A percentile compares a stretch with the other conserved stretches of the same genome.
phyloP scores from a whole-genome alignment of 92 coral and sea anemone species.

The Bergia sp. region DNA sequence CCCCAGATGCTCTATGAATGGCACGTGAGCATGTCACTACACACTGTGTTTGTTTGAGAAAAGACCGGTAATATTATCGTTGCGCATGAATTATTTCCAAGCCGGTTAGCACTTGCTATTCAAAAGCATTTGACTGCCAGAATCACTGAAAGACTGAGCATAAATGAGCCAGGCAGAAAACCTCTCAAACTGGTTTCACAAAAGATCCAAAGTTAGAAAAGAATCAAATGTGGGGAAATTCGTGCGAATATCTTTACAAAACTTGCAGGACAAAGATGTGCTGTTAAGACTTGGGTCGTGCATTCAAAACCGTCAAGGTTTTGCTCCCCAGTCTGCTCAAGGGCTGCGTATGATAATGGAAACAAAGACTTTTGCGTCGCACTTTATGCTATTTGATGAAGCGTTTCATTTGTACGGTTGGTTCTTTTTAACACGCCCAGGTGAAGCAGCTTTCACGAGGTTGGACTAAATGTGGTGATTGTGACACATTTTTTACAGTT shows the following conservation, averaged over 20 bases:
- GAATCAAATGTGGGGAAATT: constrained; percentile 35
- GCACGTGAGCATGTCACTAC: no score
- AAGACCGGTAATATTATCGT: no score
- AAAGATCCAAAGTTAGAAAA: constrained; percentile 26
- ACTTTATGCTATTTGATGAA: constrained; percentile 9
- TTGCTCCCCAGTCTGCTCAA: neutral
- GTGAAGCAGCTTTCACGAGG: constrained; percentile 43
- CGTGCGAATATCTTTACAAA: constrained; percentile 24
- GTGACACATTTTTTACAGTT: constrained; percentile 24
- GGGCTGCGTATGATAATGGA: neutral
- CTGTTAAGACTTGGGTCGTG: neutral
- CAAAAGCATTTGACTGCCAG: constrained; percentile 11
- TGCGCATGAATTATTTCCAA: no score
- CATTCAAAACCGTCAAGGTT: neutral
- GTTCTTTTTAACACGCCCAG: constrained; percentile 39
- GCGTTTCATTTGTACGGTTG: constrained; percentile 39
- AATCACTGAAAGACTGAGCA: constrained; percentile 28
- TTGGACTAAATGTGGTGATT: constrained; percentile 49
- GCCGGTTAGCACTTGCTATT: neutral
- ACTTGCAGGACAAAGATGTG: constrained; percentile 44
- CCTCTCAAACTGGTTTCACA: constrained; percentile 38
- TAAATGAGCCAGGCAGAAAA: constrained; percentile 25
- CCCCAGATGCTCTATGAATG: no score
- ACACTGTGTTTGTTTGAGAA: no score
- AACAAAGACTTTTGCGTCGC: neutral